Conservation (phyloP, 2,113 vertebrate genomes). For the Xiphophorus hellerii region DNA sequence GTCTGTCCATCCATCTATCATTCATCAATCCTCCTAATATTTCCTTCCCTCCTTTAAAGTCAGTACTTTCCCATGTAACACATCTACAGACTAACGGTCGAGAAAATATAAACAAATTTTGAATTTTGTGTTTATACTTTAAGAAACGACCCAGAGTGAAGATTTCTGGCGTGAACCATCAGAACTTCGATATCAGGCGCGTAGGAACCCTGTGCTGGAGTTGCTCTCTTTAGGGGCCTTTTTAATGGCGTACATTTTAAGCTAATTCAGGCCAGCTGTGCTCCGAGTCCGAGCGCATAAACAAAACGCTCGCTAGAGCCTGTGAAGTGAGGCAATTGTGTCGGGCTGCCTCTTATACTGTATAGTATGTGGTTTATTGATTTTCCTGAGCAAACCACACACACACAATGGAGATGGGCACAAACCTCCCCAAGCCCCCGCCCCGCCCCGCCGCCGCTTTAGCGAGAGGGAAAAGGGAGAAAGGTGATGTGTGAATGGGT, state of each 20-base stretch:
- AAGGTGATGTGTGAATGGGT: slow-evolving; percentile 70
- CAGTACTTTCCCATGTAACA: too few species aligned
- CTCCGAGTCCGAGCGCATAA: neutral
- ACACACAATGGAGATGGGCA: slow-evolving; percentile 30
- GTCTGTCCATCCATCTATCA: too few species aligned
- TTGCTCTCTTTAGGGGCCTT: slow-evolving; percentile 4
- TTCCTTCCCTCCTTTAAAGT: too few species aligned
- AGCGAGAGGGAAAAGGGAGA: slow-evolving; percentile 26
- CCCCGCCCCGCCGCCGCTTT: slow-evolving; percentile 29
- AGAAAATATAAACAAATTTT: too few species aligned
- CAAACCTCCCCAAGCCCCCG: slow-evolving; percentile 9
- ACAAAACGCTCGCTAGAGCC: slow-evolving; percentile 18
- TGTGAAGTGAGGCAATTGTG: slow-evolving; percentile 42
- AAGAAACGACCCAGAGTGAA: too few species aligned
- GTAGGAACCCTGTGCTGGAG: too few species aligned
- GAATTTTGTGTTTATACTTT: too few species aligned
- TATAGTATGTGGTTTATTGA: slow-evolving; percentile 64
- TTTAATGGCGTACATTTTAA: neutral
- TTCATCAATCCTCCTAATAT: too few species aligned
- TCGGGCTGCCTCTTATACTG: slow-evolving; percentile 9
- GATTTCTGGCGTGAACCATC: too few species aligned
- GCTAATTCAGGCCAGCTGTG: neutral
- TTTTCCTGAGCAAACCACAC: slow-evolving; percentile 34
- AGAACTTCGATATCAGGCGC: too few species aligned
- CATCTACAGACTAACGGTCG: too few species aligned